Base-by-base conservation (phyloP, 2,113 vertebrate genomes). In the Chrysemys picta region DNA sequence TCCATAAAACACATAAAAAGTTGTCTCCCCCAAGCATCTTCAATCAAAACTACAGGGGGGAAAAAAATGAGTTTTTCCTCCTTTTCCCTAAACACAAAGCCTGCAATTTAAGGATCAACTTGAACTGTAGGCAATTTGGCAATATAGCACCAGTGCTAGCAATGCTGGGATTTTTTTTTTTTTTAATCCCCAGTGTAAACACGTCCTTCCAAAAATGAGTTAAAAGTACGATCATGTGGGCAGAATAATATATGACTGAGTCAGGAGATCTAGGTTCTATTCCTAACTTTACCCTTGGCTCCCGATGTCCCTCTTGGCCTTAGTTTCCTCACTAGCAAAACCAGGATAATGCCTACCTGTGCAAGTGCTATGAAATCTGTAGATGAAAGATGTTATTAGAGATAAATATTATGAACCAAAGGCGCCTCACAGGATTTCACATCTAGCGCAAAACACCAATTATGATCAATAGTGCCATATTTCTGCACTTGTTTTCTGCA, bases 261-360 rank as follows among this genome's bases (percentile, higher is more conserved):
- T 12, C 82, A 11, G 17, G 93, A 80, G 29, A 65, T 10, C 35
- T 62, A 17, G 1, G 8, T 75, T 83, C 90, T 75, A 5, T 54
- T 14, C 6, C 7, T 78, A 85, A 85, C 3, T 57, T 3, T 29
- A 85, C 9, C 29, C 57, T 24, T 79, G 29, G 87, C n/a, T 65
- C 7, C 53, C 49, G 49, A 4, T 6, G 6, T 10, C 45, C 5
- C 2, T 10, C 22, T 0, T 0, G 53, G 35, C 52, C 50, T 27
- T 25, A 42, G 24, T 52, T 54, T 38, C 21, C 69, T 62, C 59
- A 62, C 29, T 31, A 11, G 53, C 35, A 87, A 87, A 57, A 91
- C 19, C 42, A 0, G 3, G 11, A 11, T 13, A 88, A 59, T 3
- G 75, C 27, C 29, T 62, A 62, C 13, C 59, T 31, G 13, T 35